phyloP scores from a whole-genome alignment of 2,888 invertebrate species.

The Anorthoa munda region DNA sequence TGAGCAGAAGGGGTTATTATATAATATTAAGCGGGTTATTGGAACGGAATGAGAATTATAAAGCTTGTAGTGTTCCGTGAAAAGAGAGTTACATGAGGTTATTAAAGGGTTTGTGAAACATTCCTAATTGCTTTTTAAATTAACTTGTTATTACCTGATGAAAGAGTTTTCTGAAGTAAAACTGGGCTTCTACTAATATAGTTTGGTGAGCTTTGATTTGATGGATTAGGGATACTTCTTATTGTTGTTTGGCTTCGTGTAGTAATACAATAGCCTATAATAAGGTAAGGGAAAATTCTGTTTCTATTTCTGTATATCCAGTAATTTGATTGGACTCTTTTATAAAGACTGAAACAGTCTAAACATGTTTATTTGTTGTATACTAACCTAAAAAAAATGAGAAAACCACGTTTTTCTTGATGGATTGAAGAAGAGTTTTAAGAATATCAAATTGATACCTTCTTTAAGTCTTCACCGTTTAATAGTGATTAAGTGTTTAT shows the following conservation, averaged over 20 bases:
- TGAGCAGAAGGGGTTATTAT: slow-evolving; percentile 46
- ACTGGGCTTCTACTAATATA: neutral
- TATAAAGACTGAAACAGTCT: neutral
- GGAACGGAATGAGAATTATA: slow-evolving; percentile 42
- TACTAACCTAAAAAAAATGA: no score
- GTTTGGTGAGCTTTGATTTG: slow-evolving; percentile 29
- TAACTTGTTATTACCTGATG: slow-evolving; percentile 36
- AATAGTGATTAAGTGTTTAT: no score
- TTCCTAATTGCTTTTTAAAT: slow-evolving; percentile 47
- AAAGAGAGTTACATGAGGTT: slow-evolving; percentile 36
- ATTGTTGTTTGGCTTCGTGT: slow-evolving; percentile 9
- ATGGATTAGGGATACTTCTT: slow-evolving; percentile 11
- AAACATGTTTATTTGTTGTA: no score
- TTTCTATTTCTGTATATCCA: neutral
- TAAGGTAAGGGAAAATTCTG: neutral
- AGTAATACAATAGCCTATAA: neutral
- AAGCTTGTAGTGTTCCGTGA: slow-evolving; percentile 35
- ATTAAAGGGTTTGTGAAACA: slow-evolving; percentile 47
- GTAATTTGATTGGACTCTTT: neutral
- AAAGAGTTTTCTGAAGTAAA: slow-evolving; percentile 24
- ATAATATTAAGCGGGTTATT: slow-evolving; percentile 43
- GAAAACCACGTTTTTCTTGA: no score
- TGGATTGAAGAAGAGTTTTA: no score
- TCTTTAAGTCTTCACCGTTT: no score
- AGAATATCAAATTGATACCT: no score